Conservation (phyloP, 2,113 vertebrate species). For the Myodes glareolus region DNA sequence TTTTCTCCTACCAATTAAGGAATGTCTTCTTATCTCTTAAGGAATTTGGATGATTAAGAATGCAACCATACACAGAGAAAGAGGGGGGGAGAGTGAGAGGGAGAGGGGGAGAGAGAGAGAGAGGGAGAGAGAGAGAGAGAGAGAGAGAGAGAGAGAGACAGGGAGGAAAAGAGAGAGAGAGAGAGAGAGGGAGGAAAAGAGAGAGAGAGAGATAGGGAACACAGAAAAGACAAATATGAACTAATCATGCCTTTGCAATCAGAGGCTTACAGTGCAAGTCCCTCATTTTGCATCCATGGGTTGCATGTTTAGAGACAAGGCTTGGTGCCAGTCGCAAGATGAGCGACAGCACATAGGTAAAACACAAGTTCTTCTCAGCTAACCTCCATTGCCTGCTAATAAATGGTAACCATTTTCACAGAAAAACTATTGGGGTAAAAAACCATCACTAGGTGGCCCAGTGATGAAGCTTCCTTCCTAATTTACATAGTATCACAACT, state of each 20-base stretch:
- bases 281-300: background rate
- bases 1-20: slow-evolving; percentile 10
- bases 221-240: background rate
- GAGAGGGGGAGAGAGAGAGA: no score
- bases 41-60: slow-evolving; percentile 16
- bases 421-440: background rate
- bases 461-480: background rate
- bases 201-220: background rate
- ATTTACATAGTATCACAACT: background rate
- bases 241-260: background rate
- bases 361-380: background rate
- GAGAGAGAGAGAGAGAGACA: no score
- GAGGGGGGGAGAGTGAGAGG: no score
- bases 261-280: background rate
- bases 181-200: no score
- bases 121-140: no score
- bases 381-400: background rate
- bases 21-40: background rate
- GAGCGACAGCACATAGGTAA: background rate
- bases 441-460: background rate
- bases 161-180: no score
- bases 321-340: background rate
- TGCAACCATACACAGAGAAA: background rate
- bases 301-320: background rate
- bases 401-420: background rate